phyloP scores from a whole-genome alignment of 2,888 invertebrate species.

The Mesoligia furuncula region DNA sequence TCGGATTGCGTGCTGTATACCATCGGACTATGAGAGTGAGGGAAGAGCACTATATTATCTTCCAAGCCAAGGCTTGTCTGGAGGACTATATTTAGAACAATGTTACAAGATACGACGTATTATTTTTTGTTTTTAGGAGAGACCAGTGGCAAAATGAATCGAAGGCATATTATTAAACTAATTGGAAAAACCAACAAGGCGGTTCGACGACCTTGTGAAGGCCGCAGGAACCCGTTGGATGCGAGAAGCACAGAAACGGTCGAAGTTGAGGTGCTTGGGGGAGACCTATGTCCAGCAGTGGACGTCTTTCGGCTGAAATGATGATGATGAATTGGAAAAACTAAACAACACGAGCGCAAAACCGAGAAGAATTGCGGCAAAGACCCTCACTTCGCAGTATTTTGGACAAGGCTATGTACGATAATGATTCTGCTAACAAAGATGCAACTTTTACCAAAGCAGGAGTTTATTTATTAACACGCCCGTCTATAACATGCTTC shows the following conservation, averaged over 20 bases:
- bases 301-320: too few relatives aligned
- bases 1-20: not conserved
- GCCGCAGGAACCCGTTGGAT: too few relatives aligned
- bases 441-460: not conserved
- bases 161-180: not conserved
- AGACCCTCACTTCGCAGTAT: not conserved
- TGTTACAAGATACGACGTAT: not conserved
- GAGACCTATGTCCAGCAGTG: too few relatives aligned
- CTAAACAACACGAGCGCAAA: not conserved
- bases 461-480: conserved; percentile 32
- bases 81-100: not conserved
- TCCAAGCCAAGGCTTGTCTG: not conserved
- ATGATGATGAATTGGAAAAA: too few relatives aligned
- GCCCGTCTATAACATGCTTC: conserved; percentile 20
- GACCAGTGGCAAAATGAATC: not conserved
- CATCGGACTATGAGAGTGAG: not conserved
- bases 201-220: too few relatives aligned
- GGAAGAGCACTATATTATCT: not conserved
- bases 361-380: too few relatives aligned
- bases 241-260: too few relatives aligned
- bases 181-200: too few relatives aligned
- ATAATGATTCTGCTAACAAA: not conserved
- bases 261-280: too few relatives aligned
- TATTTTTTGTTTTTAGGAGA: too few relatives aligned
- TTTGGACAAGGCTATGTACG: not conserved